Evolutionary conservation across 2,113 vertebrate species (phyloP), one percentile per base, ranked within the genome.

Genomic region (Neogale vison): DNA sequence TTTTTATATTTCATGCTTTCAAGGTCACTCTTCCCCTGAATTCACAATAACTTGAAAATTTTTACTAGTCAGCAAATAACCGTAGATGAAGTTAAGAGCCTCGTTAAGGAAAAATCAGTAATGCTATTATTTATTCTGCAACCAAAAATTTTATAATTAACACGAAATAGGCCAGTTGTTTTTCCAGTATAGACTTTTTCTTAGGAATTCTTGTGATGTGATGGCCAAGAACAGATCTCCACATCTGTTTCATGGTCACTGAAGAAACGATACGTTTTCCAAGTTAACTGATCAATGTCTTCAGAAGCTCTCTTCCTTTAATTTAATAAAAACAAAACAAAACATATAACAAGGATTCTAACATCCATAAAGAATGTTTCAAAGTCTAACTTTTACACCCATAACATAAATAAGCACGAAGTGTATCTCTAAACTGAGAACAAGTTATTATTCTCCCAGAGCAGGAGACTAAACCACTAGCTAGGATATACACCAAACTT

Each of bases 211-310:
- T 42, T 88, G 71, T 97, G 81, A 97, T 95, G 63, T 96, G 89
- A 97, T 50, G 96, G 84, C 87, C 92, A 97, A 96, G 69, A 97
- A 96, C 59, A 93, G 83, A 97, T 96, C 96, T 97, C 69, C 92
- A 50, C 47, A 72, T 92, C 45, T 93, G 79, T 63, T 91, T 96
- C 88, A 95, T 93, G 76, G 82, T 80, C 83, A 85, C 6, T 92
- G 88, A 97, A 91, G 74, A 84, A 96, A 92, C 90, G 63, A 96
- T 59, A 95, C 57, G 47, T 95, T 96, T 96, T 95, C 96, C 59
- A 93, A 96, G 72, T 59, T 71, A 93, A 89, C 87, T 47, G 95
- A 86, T 91, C 77, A 84, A 57, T 95, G 96, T 85, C 39, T 96
- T 88, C 71, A 95, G n/a, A 97, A 79, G 34, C 6, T 63, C 31